These are phyloP conservation scores for Caranx melampygus DNA, from an alignment of 2,113 vertebrate species.

Conservation along the genomic window DNA sequence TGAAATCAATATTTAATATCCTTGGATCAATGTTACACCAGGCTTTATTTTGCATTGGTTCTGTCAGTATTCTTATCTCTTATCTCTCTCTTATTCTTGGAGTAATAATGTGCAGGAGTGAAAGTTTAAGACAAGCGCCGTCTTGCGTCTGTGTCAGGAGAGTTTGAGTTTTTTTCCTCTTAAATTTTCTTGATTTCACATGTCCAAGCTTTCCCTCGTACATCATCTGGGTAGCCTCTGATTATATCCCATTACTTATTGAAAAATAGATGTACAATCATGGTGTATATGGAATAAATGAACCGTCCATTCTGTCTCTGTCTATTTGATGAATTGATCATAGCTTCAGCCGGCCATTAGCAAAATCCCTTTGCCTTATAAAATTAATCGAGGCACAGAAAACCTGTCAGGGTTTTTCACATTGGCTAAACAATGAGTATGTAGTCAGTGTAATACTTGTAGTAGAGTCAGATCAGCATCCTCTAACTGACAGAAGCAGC, in stretches of 20 bases:
- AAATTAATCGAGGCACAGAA: background rate
- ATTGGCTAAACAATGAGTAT: no score
- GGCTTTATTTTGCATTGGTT: conserved; percentile 68
- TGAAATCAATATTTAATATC: conserved; percentile 84
- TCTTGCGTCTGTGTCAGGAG: conserved; percentile 1
- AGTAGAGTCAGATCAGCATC: no score
- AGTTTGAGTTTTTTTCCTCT: conserved; percentile 4
- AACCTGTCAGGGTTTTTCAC: background rate
- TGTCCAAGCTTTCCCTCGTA: background rate
- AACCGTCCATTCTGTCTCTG: background rate
- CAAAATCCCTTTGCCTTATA: background rate
- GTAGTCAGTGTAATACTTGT: no score
- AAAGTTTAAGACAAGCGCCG: conserved; percentile 42
- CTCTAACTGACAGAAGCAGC: no score
- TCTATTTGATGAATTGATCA: background rate
- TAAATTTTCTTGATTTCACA: background rate
- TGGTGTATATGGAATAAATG: background rate
- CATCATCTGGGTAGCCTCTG: conserved; percentile 3
- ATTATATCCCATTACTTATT: background rate
- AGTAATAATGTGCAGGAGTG: conserved; percentile 51
- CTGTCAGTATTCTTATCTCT: conserved; percentile 45
- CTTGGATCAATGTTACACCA: conserved; percentile 71
- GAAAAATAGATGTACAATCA: background rate
- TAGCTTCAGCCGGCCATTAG: background rate
- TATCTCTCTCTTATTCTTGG: background rate